A percentile compares a stretch with the other conserved stretches of the same genome.
These are phyloP conservation scores for Odobenus rosmarus DNA, from an alignment of 2,113 vertebrate genomes.

Conservation along the genomic window DNA sequence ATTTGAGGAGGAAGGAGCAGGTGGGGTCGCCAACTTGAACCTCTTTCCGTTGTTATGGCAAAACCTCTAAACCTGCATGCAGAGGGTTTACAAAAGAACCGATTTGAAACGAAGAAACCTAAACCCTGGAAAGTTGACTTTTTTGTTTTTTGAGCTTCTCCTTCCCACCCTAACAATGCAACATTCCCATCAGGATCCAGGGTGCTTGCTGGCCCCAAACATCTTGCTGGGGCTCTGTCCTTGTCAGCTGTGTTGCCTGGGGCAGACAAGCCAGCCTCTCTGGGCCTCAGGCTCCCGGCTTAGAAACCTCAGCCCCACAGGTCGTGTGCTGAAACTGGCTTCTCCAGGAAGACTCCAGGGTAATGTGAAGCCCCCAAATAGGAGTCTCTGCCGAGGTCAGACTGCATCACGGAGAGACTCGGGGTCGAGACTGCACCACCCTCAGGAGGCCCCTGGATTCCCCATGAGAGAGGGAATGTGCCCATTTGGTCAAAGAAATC, in stretches of 20 bases:
- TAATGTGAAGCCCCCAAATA: not conserved
- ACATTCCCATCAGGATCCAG: not conserved
- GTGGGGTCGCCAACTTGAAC: not conserved
- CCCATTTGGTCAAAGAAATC: not conserved
- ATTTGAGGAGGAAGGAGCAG: not conserved
- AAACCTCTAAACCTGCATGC: not conserved
- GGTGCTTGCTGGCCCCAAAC: not conserved
- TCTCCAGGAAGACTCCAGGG: not conserved
- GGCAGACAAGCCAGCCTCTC: not conserved
- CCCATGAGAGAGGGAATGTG: too few relatives aligned
- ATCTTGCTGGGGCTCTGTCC: not conserved
- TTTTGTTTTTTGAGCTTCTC: not conserved
- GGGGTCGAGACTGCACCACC: not conserved
- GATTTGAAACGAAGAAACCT: not conserved
- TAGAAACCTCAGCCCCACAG: not conserved
- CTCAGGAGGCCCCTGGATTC: not conserved
- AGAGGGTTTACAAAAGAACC: not conserved
- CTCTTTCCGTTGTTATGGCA: not conserved
- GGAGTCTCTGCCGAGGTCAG: not conserved
- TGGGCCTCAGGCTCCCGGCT: not conserved
- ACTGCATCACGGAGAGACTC: rapidly evolving
- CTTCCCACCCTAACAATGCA: not conserved
- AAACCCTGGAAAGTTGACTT: not conserved
- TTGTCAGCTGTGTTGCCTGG: not conserved
- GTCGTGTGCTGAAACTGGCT: not conserved